phyloP scores from a whole-genome alignment of 1,140 invertebrate genomes.

The Drosophila asahinai region DNA sequence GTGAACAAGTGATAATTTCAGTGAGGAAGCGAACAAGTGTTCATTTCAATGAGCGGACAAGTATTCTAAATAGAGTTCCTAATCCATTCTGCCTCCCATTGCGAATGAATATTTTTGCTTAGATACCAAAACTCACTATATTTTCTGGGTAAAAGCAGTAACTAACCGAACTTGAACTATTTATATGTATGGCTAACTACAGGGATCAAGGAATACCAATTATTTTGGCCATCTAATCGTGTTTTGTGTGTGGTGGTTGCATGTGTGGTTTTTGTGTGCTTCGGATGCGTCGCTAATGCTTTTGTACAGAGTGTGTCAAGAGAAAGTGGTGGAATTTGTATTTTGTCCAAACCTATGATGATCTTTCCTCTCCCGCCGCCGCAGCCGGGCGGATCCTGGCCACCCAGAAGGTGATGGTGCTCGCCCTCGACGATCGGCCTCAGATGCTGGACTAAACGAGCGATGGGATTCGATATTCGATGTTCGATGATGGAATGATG shows the following conservation, averaged over 20 bases:
- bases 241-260: constrained; percentile 22
- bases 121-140: no score
- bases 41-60: no score
- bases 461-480: constrained; percentile 18
- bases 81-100: background rate
- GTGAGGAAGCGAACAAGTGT: no score
- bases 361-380: constrained; percentile 78
- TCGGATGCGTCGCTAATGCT: constrained; percentile 59
- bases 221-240: constrained; percentile 18
- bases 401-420: constrained; percentile 53
- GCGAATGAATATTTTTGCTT: background rate
- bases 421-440: constrained; percentile 81
- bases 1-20: no score
- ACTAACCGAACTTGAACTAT: constrained; percentile 9
- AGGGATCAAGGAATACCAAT: constrained; percentile 5
- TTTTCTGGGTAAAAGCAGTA: background rate
- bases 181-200: constrained; percentile 3
- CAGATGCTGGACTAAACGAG: constrained; percentile 73
- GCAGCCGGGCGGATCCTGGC: constrained; percentile 47
- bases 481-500: constrained; percentile 15
- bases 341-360: constrained; percentile 84
- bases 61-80: no score
- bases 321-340: constrained; percentile 56
- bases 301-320: constrained; percentile 63
- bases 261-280: constrained; percentile 30